Conservation (phyloP, 1,140 invertebrate genomes). For the Pseudomyrmex flavicornis region DNA sequence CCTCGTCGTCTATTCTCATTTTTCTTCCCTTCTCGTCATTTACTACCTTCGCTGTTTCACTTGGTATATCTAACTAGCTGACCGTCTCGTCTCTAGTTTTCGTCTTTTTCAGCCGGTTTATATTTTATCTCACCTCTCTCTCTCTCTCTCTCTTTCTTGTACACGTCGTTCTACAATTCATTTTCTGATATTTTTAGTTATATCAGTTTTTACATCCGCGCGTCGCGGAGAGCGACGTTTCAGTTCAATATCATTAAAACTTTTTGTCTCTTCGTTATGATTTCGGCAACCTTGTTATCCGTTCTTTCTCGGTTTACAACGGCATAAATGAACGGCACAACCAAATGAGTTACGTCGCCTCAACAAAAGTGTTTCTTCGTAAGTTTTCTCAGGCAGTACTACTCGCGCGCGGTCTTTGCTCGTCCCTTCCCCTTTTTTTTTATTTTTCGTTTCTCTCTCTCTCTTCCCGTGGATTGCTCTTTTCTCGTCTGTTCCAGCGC, state of each 20-base stretch:
- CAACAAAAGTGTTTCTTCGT: background rate
- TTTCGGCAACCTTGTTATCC: constrained; percentile 19
- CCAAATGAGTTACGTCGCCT: background rate
- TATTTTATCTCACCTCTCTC: constrained; percentile 20
- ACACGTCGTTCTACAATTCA: constrained; percentile 32
- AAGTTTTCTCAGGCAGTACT: constrained; percentile 18
- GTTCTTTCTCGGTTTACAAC: background rate
- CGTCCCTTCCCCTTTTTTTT: background rate
- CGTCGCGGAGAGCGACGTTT: background rate
- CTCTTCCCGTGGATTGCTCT: background rate
- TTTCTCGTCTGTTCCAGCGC: background rate
- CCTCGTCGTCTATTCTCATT: constrained; percentile 23
- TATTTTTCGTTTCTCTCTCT: background rate
- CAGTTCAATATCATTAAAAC: constrained; percentile 21
- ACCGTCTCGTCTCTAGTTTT: background rate
- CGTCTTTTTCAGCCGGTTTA: constrained; percentile 38
- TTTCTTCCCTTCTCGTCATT: constrained; percentile 22
- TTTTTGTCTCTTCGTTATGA: constrained; percentile 2
- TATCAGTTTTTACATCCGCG: constrained; percentile 29
- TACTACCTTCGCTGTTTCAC: constrained; percentile 26
- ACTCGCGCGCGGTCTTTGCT: background rate
- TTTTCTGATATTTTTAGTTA: constrained; percentile 42
- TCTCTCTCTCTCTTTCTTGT: background rate
- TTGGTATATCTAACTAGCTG: constrained; percentile 23
- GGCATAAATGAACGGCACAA: constrained; percentile 26